Conservation (phyloP, 2,888 invertebrate genomes). For the Coleophora deauratella region DNA sequence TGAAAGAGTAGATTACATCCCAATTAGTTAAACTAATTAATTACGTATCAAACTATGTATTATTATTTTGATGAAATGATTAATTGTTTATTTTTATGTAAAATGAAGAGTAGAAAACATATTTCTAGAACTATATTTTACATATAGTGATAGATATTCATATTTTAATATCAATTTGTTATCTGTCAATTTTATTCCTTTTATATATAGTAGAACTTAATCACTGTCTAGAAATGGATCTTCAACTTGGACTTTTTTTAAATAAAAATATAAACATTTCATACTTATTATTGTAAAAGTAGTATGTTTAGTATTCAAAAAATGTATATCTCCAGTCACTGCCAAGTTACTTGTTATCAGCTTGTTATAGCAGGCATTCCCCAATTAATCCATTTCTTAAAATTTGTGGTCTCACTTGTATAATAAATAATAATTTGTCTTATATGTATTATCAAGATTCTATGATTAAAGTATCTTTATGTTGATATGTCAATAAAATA, state of each 20-base stretch:
- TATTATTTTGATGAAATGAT: constrained; percentile 29
- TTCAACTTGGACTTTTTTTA: constrained; percentile 24
- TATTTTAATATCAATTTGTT: too few relatives aligned
- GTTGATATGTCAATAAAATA: constrained; percentile 65
- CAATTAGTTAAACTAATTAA: constrained; percentile 55
- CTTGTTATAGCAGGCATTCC: constrained; percentile 48
- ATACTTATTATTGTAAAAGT: constrained; percentile 23
- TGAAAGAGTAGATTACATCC: constrained; percentile 37
- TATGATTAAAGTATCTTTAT: constrained; percentile 61
- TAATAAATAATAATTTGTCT: constrained; percentile 64
- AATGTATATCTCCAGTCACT: constrained; percentile 40
- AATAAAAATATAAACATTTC: constrained; percentile 12
- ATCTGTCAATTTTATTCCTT: constrained; percentile 56
- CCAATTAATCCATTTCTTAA: constrained; percentile 55
- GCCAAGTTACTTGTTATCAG: constrained; percentile 54
- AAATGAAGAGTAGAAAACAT: constrained; percentile 38
- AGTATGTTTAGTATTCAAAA: constrained; percentile 10
- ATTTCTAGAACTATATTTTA: constrained; percentile 46
- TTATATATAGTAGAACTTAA: constrained; percentile 15
- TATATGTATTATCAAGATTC: constrained; percentile 62
- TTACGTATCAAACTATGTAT: constrained; percentile 38
- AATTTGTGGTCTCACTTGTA: constrained; percentile 67
- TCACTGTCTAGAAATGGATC: constrained; percentile 37
- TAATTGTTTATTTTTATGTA: constrained; percentile 52
- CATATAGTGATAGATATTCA: constrained; percentile 46